phyloP scores from a whole-genome alignment of 2,797 vertebrate genomes.

The Tadarida brasiliensis region DNA sequence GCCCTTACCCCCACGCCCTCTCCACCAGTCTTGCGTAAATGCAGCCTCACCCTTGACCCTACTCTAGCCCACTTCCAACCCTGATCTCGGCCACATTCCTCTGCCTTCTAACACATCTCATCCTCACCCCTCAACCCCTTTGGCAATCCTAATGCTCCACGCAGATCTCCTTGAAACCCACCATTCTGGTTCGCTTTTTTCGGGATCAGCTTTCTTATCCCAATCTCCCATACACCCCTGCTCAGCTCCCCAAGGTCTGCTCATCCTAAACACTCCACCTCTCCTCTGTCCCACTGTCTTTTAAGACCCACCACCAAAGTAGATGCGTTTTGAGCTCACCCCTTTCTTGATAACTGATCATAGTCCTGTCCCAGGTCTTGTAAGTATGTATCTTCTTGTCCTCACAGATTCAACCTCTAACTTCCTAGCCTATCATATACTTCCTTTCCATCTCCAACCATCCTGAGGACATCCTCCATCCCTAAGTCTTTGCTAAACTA shows the following conservation, averaged over 20 bases:
- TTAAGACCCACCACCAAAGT: not conserved
- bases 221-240: rapidly evolving
- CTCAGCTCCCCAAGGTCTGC: not conserved
- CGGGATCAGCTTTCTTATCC: not conserved
- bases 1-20: not conserved
- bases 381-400: not conserved
- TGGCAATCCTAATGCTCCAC: not conserved
- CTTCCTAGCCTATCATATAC: not conserved
- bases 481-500: not conserved
- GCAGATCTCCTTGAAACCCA: not conserved
- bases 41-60: not conserved
- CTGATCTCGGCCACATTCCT: not conserved
- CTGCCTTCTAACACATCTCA: not conserved
- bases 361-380: not conserved
- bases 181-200: not conserved
- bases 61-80: not conserved
- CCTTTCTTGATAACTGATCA: not conserved
- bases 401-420: not conserved
- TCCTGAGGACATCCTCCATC: not conserved
- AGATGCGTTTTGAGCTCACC: not conserved
- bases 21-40: not conserved
- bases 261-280: not conserved
- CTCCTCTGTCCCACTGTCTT: not conserved
- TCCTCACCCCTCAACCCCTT: not conserved
- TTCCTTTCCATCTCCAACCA: not conserved